These are phyloP conservation scores for Lagopus muta DNA, from an alignment of 2,113 vertebrate genomes.

Conservation along the genomic window DNA sequence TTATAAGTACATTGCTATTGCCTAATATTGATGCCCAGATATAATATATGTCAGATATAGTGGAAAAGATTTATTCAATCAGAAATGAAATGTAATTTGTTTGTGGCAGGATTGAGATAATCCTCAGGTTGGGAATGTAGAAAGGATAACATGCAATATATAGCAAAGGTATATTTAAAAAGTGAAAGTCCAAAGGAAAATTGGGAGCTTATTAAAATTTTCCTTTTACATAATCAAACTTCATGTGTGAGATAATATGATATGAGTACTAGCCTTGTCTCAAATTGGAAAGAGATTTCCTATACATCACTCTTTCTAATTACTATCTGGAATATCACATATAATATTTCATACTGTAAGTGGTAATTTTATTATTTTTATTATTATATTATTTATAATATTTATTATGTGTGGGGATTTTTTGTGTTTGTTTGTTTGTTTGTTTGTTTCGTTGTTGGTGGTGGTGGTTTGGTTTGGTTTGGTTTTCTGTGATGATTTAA, in stretches of 20 bases:
- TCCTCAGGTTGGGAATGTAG: not conserved
- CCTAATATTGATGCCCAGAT: not conserved
- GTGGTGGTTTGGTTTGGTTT: too few species aligned
- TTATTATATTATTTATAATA: too few species aligned
- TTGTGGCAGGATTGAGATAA: not conserved
- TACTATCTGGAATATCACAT: not conserved
- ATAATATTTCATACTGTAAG: fast-evolving
- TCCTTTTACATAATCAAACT: not conserved
- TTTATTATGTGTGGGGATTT: too few species aligned
- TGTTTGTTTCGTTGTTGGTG: too few species aligned
- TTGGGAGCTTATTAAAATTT: not conserved
- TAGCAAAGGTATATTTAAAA: not conserved
- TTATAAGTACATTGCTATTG: not conserved
- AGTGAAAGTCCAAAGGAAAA: not conserved
- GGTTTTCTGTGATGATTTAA: not conserved
- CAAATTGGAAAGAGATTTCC: not conserved
- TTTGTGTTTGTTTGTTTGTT: too few species aligned
- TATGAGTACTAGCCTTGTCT: not conserved
- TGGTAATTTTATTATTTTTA: too few species aligned
- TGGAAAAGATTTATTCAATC: not conserved
- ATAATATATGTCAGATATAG: not conserved
- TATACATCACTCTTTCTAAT: not conserved
- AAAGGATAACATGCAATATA: not conserved
- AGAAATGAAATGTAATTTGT: not conserved
- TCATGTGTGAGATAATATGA: not conserved